Base-by-base conservation (phyloP, 2,888 invertebrate genomes). In the Zaprionus bogoriensis region DNA sequence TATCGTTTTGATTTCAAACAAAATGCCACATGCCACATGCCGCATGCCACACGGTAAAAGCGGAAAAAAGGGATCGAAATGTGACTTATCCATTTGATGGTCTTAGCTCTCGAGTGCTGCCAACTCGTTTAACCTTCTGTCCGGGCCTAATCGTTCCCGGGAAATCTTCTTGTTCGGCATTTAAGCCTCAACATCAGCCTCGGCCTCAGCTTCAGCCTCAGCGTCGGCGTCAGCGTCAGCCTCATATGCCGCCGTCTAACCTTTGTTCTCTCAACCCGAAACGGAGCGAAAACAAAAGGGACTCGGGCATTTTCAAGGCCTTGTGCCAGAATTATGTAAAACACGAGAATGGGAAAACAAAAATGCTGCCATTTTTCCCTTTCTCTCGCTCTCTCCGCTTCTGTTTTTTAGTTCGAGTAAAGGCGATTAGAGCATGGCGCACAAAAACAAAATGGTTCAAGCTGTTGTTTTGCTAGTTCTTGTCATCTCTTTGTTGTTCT, bases 311-410 rank as follows among this genome's bases (percentile, higher is more conserved):
- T 69, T 55, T 48, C 70, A 61, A 57, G 67, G 67, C 48, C 59
- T 48, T 65, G 30, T 22, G 4, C 50, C 52, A 48, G 67, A 59
- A 54, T 59, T 67, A 60, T 67, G 54, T 67, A 55, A 60, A 68
- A 68, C 42, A 57, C 45, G 42, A 38, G 51, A 32, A 25, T 23
- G 25, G 28, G n/a, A n/a, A 27, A 42, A 17, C 28, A 38, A 48
- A 60, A 59, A 69, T 38, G 45, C 19, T 45, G 25, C n/a, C 57
- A 58, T 53, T 39, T 39, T 14, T 32, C 17, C 10, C 17, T 30
- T 41, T 3, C 23, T 32, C 23, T 27, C 20, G 20, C 12, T 30
- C 9, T 20, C 25, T n/a, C 10, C 9, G 4, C 14, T 32, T 27
- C 9, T 36, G 32, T 25, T 22, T 36, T 17, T 9, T 22, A 36